Conservation (phyloP, 2,888 invertebrate genomes). For the Zeuzera pyrina region DNA sequence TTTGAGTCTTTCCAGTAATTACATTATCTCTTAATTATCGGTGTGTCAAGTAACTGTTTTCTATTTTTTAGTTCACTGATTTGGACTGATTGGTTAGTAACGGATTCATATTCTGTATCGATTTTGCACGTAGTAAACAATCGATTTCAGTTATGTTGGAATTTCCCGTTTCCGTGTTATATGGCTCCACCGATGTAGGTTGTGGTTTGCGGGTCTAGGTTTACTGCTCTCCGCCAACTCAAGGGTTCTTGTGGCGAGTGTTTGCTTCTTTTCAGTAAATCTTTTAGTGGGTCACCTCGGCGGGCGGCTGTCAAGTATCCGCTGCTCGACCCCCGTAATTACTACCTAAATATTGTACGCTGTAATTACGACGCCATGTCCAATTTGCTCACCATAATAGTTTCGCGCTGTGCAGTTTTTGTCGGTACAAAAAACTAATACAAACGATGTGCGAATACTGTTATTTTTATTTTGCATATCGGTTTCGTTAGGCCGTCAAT, state of each 20-base stretch:
- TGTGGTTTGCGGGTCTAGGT: conserved; percentile 37
- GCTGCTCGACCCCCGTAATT: conserved; percentile 36
- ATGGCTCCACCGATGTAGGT: conserved; percentile 40
- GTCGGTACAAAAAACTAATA: conserved; percentile 41
- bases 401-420: conserved; percentile 46
- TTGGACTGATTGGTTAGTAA: conserved; percentile 25
- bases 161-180: conserved; percentile 39
- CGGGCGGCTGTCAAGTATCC: conserved; percentile 29
- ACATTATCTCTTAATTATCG: too few relatives aligned
- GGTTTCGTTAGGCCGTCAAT: conserved; percentile 46
- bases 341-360: conserved; percentile 49
- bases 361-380: conserved; percentile 50
- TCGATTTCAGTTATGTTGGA: conserved; percentile 43
- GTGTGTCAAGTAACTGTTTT: too few relatives aligned
- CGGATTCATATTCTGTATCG: conserved; percentile 50
- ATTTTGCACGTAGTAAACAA: conserved; percentile 44
- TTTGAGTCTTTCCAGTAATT: too few relatives aligned
- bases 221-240: not conserved
- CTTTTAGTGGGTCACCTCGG: conserved; percentile 28
- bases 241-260: not conserved
- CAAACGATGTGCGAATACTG: conserved; percentile 54
- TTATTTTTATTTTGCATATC: conserved; percentile 62
- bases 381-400: conserved; percentile 57
- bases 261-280: not conserved
- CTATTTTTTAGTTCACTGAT: too few relatives aligned